These are phyloP conservation scores for Cydia fagiglandana DNA, from an alignment of 1,140 invertebrate species.

Conservation along the genomic window DNA sequence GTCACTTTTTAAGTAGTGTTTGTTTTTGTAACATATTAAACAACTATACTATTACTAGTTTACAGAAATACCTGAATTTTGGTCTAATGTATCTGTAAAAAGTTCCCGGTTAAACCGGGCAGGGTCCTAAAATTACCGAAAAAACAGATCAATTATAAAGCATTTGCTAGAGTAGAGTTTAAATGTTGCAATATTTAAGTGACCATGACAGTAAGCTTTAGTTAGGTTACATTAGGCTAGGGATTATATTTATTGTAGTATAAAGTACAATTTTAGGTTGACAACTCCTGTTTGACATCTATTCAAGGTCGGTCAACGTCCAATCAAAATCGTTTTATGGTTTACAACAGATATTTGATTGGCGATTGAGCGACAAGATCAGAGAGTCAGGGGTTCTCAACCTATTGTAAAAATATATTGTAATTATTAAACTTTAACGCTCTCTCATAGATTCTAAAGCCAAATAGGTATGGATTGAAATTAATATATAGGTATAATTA, in stretches of 20 bases:
- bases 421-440: constrained; percentile 31
- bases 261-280: constrained; percentile 20
- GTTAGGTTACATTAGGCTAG: constrained; percentile 46
- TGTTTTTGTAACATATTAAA: not conserved
- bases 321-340: not conserved
- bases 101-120: constrained; percentile 34
- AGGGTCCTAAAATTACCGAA: constrained; percentile 5
- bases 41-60: not conserved
- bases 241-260: constrained; percentile 32
- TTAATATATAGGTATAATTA: constrained; percentile 33
- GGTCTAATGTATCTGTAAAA: constrained; percentile 6
- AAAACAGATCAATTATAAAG: constrained; percentile 32
- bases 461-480: constrained; percentile 33
- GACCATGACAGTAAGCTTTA: constrained; percentile 62
- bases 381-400: not conserved
- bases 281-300: constrained; percentile 12
- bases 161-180: constrained; percentile 36
- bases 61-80: not conserved
- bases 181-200: constrained; percentile 38
- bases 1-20: not conserved
- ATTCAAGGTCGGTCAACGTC: not conserved
- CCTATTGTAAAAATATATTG: constrained; percentile 25
- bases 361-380: not conserved
- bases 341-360: not conserved
- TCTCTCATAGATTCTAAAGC: constrained; percentile 40